Conservation (phyloP, 2,888 invertebrate genomes). For the Slavum lentiscoides region DNA sequence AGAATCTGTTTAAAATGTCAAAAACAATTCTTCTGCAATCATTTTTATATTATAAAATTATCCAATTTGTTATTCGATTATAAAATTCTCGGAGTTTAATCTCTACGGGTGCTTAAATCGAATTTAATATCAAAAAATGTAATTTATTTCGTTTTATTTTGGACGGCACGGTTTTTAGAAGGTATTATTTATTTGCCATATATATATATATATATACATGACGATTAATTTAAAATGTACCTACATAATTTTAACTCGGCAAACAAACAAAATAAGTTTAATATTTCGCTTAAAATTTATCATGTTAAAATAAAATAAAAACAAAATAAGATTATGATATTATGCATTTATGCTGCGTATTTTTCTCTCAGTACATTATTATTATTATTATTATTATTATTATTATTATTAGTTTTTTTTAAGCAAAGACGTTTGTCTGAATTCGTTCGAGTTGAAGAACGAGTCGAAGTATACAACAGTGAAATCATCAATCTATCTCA, state of each 20-base stretch:
- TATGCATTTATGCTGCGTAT: too few species aligned
- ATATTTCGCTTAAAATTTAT: too few species aligned
- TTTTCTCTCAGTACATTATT: too few species aligned
- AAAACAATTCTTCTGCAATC: conserved; percentile 4
- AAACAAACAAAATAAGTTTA: too few species aligned
- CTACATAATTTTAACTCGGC: too few species aligned
- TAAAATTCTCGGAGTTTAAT: not conserved
- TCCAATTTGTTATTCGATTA: not conserved
- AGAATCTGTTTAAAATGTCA: conserved; percentile 13
- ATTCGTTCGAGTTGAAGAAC: not conserved
- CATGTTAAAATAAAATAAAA: too few species aligned
- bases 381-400: too few species aligned
- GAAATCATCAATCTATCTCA: conserved; percentile 5
- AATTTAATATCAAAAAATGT: not conserved
- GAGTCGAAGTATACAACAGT: not conserved
- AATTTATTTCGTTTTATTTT: not conserved
- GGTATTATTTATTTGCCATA: not conserved
- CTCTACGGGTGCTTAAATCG: not conserved
- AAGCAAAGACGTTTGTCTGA: not conserved
- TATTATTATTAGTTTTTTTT: too few species aligned
- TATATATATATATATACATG: too few species aligned
- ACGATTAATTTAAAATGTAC: too few species aligned
- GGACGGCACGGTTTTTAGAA: not conserved
- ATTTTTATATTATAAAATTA: not conserved
- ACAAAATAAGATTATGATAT: too few species aligned